Conservation (phyloP, 64 coral and sea anemone genomes). For the Orbicella faveolata region DNA sequence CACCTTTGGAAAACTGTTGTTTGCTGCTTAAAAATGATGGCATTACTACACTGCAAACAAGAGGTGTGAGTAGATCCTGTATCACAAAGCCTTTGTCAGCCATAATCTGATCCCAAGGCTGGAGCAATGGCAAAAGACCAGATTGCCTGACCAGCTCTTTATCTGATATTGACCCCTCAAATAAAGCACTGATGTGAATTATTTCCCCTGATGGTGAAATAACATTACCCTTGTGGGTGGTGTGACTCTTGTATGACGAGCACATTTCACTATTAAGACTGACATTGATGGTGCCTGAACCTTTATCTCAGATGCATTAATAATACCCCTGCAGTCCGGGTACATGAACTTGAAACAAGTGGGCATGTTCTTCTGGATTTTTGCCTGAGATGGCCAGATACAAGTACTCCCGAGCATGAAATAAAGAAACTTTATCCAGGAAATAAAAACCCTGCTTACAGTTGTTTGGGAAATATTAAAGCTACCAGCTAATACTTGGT, state of each 20-base stretch:
- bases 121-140: no score
- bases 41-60: constrained; percentile 40
- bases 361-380: no score
- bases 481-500: constrained; percentile 17
- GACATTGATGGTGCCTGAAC: no score
- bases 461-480: constrained; percentile 45
- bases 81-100: constrained; percentile 27
- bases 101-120: no score
- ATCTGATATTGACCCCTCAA: constrained; percentile 15
- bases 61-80: constrained; percentile 18
- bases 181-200: constrained; percentile 24
- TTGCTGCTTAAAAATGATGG: constrained; percentile 35
- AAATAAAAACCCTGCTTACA: constrained; percentile 61
- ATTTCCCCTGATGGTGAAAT: constrained; percentile 53
- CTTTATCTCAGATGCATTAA: no score
- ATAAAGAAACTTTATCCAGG: constrained; percentile 70
- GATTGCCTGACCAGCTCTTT: neutral
- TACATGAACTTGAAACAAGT: neutral
- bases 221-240: constrained; percentile 61
- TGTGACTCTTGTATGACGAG: constrained; percentile 50
- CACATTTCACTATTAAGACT: constrained; percentile 20
- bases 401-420: constrained; percentile 57
- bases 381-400: no score
- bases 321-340: no score
- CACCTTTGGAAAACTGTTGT: constrained; percentile 46